phyloP scores from a whole-genome alignment of 2,888 invertebrate species.

The Acrobasis consociella region DNA sequence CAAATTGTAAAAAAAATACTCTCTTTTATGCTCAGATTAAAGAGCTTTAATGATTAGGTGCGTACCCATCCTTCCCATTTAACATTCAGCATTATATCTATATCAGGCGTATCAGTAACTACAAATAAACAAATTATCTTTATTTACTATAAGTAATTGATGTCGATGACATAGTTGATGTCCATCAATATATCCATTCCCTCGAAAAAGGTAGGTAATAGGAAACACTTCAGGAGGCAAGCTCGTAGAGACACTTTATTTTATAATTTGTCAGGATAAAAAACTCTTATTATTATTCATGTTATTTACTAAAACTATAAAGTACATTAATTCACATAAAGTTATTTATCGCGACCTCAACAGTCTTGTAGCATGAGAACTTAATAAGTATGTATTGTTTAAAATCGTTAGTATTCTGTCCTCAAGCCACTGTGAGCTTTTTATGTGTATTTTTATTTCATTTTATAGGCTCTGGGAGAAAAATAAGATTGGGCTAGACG shows the following conservation, averaged over 20 bases:
- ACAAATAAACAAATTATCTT: too few species aligned
- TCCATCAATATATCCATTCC: too few species aligned
- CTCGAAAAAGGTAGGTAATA: too few species aligned
- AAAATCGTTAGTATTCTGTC: slow-evolving; percentile 2
- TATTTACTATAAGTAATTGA: too few species aligned
- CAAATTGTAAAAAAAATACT: too few species aligned
- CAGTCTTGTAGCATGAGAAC: neutral
- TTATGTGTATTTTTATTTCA: neutral
- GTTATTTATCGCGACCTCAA: neutral
- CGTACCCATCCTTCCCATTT: too few species aligned
- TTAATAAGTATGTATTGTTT: neutral
- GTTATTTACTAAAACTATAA: neutral
- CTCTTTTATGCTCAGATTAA: too few species aligned
- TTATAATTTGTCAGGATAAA: too few species aligned
- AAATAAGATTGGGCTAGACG: neutral
- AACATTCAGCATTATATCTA: too few species aligned
- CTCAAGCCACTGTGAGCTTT: neutral
- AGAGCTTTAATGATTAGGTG: too few species aligned
- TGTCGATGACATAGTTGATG: too few species aligned
- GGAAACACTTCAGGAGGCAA: neutral
- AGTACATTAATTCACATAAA: neutral
- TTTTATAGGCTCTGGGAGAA: neutral
- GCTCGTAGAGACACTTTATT: neutral
- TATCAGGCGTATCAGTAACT: too few species aligned
- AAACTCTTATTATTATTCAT: neutral